Percentiles rank a stretch among this genome's conserved stretches.
phyloP scores from a whole-genome alignment of 2,888 invertebrate species.

The Caenorhabditis sulstoni region DNA sequence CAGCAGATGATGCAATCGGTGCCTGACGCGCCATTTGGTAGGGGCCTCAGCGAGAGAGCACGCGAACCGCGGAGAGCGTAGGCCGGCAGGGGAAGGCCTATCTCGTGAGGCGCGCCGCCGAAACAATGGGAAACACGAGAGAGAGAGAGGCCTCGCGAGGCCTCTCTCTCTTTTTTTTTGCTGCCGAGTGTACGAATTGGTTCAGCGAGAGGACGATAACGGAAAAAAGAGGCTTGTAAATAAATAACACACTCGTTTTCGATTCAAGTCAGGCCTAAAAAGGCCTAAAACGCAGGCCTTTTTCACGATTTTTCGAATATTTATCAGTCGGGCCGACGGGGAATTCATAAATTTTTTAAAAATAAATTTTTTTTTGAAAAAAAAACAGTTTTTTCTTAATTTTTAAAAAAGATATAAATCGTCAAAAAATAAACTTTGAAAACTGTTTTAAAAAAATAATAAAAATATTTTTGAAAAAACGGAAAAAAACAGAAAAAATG shows the following conservation, averaged over 20 bases:
- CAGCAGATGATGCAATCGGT: constrained; percentile 60
- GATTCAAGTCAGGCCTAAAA: too few species aligned
- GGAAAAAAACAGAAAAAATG: too few species aligned
- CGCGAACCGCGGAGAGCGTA: constrained; percentile 22
- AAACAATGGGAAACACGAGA: constrained; percentile 28
- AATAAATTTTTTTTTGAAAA: too few species aligned
- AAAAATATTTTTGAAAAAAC: too few species aligned
- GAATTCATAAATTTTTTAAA: too few species aligned
- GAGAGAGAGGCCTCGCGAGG: not conserved
- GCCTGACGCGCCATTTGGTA: constrained; percentile 43
- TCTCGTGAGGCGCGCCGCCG: not conserved
- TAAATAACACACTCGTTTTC: too few species aligned
- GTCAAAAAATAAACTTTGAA: not conserved
- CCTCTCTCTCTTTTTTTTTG: not conserved
- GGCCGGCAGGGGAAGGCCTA: constrained; percentile 43
- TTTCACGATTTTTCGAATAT: too few species aligned
- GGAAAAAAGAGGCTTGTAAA: constrained; percentile 8
- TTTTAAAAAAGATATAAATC: constrained; percentile 18
- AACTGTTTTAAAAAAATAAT: too few species aligned
- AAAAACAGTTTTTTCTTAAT: too few species aligned
- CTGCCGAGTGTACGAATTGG: constrained; percentile 28
- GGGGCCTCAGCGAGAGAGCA: constrained; percentile 55
- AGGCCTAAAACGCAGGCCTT: too few species aligned
- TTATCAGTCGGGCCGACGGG: too few species aligned
- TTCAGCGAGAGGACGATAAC: constrained; percentile 2